These are phyloP conservation scores for Plectropomus leopardus DNA, from an alignment of 2,113 vertebrate species.

Conservation along the genomic window DNA sequence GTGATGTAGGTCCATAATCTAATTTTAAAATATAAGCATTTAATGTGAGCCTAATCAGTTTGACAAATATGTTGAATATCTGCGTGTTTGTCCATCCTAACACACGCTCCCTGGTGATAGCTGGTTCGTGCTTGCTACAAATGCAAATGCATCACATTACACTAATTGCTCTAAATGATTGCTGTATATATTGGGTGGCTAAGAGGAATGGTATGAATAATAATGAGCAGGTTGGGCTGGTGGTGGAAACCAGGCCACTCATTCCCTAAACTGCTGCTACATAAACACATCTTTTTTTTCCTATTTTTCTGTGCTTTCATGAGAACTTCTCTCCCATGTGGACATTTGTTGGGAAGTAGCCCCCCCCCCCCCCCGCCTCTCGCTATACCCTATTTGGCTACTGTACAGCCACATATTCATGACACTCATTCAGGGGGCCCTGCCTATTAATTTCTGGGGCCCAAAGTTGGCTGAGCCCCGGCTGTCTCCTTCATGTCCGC, in stretches of 20 bases:
- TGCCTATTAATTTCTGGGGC: constrained; percentile 63
- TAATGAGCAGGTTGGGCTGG: constrained; percentile 57
- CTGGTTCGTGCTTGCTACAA: constrained; percentile 32
- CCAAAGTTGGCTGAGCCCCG: constrained; percentile 53
- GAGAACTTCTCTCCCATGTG: constrained; percentile 59
- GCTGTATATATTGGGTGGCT: constrained; percentile 64
- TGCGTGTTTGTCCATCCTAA: constrained; percentile 42
- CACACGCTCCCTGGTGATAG: constrained; percentile 27
- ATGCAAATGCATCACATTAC: constrained; percentile 57
- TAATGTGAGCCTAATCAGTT: constrained; percentile 7
- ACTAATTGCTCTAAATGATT: constrained; percentile 60
- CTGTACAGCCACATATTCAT: constrained; percentile 69
- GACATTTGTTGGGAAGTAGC: constrained; percentile 51
- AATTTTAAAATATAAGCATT: not conserved
- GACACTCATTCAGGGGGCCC: constrained; percentile 59
- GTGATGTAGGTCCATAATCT: not conserved
- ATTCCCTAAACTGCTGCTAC: constrained; percentile 53
- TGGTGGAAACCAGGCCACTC: constrained; percentile 65
- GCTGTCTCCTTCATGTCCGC: constrained; percentile 72
- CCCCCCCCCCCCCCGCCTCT: not conserved
- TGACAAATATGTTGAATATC: constrained; percentile 11
- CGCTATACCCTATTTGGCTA: constrained; percentile 69
- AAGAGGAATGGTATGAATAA: constrained; percentile 72
- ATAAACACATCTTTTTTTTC: constrained; percentile 61
- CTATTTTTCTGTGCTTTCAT: constrained; percentile 66